phyloP scores from a whole-genome alignment of 2,888 invertebrate genomes.

The Euplagia quadripunctaria region DNA sequence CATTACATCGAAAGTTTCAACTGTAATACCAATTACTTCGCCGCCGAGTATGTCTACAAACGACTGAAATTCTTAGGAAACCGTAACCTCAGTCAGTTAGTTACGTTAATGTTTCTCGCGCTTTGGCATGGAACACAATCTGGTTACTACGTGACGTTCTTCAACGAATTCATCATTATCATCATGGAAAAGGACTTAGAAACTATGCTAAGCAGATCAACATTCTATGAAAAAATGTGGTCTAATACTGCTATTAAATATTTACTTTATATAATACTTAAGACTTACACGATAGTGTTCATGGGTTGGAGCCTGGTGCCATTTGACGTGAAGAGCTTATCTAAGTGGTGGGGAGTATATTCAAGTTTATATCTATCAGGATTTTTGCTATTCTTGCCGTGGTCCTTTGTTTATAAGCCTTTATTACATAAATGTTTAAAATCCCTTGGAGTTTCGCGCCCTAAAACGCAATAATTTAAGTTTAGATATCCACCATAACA shows the following conservation, averaged over 20 bases:
- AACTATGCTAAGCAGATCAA: slow-evolving; percentile 84
- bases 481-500: slow-evolving; percentile 12
- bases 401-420: slow-evolving; percentile 88
- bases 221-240: slow-evolving; percentile 80
- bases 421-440: slow-evolving; percentile 54
- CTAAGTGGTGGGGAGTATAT: slow-evolving; percentile 90
- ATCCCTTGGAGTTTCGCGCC: slow-evolving; percentile 6
- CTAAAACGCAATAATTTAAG: slow-evolving; percentile 35
- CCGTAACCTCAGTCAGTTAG: slow-evolving; percentile 92
- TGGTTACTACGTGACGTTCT: slow-evolving; percentile 97
- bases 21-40: slow-evolving; percentile 98
- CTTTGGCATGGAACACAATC: slow-evolving; percentile 98
- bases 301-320: slow-evolving; percentile 95
- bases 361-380: slow-evolving; percentile 90
- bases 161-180: slow-evolving; percentile 96
- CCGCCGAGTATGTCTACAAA: slow-evolving; percentile 97
- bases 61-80: slow-evolving; percentile 96
- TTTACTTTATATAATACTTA: slow-evolving; percentile 87
- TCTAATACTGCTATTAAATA: slow-evolving; percentile 70
- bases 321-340: slow-evolving; percentile 90
- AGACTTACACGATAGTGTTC: slow-evolving; percentile 92
- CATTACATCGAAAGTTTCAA: slow-evolving; percentile 97
- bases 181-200: slow-evolving; percentile 93
- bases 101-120: slow-evolving; percentile 95
- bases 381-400: slow-evolving; percentile 89